Conservation (phyloP, 2,113 vertebrate genomes). For the Pogona vitticeps region DNA sequence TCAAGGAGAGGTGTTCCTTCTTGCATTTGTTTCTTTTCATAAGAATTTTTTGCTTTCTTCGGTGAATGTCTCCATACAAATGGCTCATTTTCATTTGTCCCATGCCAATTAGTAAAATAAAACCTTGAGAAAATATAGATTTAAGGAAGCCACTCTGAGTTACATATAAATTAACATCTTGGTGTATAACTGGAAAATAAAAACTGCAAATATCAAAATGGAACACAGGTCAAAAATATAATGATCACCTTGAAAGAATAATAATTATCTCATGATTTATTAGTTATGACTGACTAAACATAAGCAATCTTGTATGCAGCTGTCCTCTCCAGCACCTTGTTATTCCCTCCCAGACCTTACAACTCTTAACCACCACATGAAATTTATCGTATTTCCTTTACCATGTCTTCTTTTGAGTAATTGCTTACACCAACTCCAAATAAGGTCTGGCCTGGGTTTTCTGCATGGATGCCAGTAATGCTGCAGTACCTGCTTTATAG, state of each 20-base stretch:
- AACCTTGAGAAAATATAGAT: slow-evolving; percentile 76
- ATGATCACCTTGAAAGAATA: not conserved
- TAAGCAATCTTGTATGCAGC: not conserved
- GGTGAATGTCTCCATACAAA: slow-evolving; percentile 92
- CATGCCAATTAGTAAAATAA: slow-evolving; percentile 97
- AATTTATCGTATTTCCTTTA: too few relatives aligned
- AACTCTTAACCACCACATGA: not conserved
- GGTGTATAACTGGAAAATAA: not conserved
- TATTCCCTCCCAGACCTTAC: too few relatives aligned
- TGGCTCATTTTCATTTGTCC: slow-evolving; percentile 88
- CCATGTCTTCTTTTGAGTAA: too few relatives aligned
- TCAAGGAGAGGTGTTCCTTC: slow-evolving; percentile 89
- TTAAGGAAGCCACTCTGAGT: not conserved
- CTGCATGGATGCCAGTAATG: too few relatives aligned
- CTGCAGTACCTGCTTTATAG: too few relatives aligned
- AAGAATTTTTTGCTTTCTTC: slow-evolving; percentile 81
- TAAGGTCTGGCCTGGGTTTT: too few relatives aligned
- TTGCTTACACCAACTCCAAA: too few relatives aligned
- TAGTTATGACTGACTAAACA: not conserved
- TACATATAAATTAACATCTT: not conserved
- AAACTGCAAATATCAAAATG: not conserved
- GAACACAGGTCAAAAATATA: not conserved
- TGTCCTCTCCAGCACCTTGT: not conserved
- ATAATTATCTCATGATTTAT: not conserved
- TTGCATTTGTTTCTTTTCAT: slow-evolving; percentile 75